phyloP scores from a whole-genome alignment of 2,113 vertebrate species.

The Sander lucioperca region DNA sequence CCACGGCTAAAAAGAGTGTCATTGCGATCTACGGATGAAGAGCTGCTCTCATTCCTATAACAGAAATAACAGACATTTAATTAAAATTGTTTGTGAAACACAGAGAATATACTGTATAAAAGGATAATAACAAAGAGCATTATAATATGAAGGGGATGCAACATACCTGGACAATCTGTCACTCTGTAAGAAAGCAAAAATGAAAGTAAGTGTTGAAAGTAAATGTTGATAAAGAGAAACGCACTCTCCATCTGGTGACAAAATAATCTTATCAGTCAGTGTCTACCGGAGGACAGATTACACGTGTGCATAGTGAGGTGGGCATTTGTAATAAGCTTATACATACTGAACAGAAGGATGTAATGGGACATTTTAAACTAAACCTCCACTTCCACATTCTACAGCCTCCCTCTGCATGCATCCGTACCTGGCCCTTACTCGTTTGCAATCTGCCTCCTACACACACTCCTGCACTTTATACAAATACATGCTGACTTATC shows the following conservation, averaged over 20 bases:
- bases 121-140: background rate
- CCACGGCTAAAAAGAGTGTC: slow-evolving; percentile 87
- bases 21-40: slow-evolving; percentile 87
- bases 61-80: background rate
- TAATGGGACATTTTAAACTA: background rate
- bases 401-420: background rate
- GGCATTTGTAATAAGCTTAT: background rate
- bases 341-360: background rate
- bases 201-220: slow-evolving; percentile 5
- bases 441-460: background rate
- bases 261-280: too few species aligned
- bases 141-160: slow-evolving; percentile 3
- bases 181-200: slow-evolving; percentile 84
- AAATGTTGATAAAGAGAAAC: slow-evolving; percentile 4
- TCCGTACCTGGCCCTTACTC: slow-evolving; percentile 11
- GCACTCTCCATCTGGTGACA: background rate
- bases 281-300: background rate
- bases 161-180: slow-evolving; percentile 93
- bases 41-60: slow-evolving; percentile 87
- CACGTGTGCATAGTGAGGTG: too few species aligned
- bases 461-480: background rate
- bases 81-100: background rate
- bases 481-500: slow-evolving; percentile 13
- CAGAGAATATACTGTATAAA: too few species aligned
- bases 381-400: slow-evolving; percentile 7